A percentile compares a stretch with the other conserved stretches of the same genome.
These are phyloP conservation scores for Gnathonemus echidnorhynchus DNA, from an alignment of 2,113 vertebrate species.

Conservation along the genomic window DNA sequence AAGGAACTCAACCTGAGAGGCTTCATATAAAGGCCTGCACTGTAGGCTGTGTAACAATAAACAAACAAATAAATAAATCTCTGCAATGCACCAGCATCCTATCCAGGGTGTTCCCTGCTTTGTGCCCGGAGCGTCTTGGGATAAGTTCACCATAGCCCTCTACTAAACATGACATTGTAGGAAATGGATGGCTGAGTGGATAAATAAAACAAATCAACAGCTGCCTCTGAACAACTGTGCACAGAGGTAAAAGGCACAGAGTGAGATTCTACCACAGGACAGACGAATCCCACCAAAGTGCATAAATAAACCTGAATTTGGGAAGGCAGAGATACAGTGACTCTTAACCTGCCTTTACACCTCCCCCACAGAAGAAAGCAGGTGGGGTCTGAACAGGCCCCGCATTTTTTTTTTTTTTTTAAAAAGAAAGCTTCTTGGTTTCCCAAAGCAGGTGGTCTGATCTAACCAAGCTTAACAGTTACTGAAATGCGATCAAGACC, in stretches of 20 bases:
- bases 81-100: neutral
- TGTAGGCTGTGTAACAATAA: neutral
- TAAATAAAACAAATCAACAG: neutral
- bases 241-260: neutral
- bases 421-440: neutral
- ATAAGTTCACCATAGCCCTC: neutral
- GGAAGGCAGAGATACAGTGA: neutral
- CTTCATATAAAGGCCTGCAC: neutral
- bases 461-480: neutral
- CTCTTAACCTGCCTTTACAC: neutral
- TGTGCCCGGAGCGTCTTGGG: neutral
- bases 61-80: slow-evolving; percentile 3
- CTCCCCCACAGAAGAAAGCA: neutral
- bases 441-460: neutral
- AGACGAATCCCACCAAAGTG: neutral
- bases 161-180: neutral
- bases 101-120: neutral
- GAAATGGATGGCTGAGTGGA: neutral
- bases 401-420: neutral
- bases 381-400: neutral
- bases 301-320: neutral
- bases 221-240: neutral
- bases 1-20: neutral
- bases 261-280: neutral
- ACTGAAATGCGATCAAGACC: neutral